Evolutionary conservation across 2,113 vertebrate species (phyloP), one percentile per base, ranked within the genome.

Genomic region (Benitochromis conjunctus): DNA sequence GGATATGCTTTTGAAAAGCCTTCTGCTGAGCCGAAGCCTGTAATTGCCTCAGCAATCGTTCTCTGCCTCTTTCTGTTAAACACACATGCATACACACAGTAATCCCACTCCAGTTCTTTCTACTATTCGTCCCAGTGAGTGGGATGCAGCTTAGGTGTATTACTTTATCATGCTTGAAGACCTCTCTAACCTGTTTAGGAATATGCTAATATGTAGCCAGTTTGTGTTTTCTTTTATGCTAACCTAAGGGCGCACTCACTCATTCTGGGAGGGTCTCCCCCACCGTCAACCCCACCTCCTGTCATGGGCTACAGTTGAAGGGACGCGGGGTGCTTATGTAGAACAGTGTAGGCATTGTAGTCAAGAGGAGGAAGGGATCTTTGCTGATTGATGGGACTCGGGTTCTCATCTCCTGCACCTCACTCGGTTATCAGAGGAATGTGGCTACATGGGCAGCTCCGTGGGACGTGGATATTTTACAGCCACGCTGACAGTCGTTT

Each of bases 341-440:
- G 92, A 96, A 96, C 96, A 96, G 94, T 95, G 93, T 92, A 86
- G 90, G 92, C 95, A 95, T 95, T 95, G 95, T 96, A 76, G 90
- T 84, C 34, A 80, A 18, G 74, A 83, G 93, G 91, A 90, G 91
- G 89, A 87, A 83, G 87, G 88, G 86, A 86, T 87, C 80, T 81
- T n/a, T 51, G 91, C 87, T 94, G 93, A 95, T 93, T 91, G 94
- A 95, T 94, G 91, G 87, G 89, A 85, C 81, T 78, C 7, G 43
- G 86, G 85, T 83, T 80, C 80, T 57, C 90, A 93, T 95, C 93
- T 92, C 84, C 64, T 41, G 31, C 91, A 94, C 94, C 92, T 94
- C 88, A 60, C 82, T 36, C 29, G 24, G 78, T 90, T 95, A 93
- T 94, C 94, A 91, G 83, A 92, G 91, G 93, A 96, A 94, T 94